Conservation (phyloP, 2,113 vertebrate genomes). For the Balaeniceps rex region DNA sequence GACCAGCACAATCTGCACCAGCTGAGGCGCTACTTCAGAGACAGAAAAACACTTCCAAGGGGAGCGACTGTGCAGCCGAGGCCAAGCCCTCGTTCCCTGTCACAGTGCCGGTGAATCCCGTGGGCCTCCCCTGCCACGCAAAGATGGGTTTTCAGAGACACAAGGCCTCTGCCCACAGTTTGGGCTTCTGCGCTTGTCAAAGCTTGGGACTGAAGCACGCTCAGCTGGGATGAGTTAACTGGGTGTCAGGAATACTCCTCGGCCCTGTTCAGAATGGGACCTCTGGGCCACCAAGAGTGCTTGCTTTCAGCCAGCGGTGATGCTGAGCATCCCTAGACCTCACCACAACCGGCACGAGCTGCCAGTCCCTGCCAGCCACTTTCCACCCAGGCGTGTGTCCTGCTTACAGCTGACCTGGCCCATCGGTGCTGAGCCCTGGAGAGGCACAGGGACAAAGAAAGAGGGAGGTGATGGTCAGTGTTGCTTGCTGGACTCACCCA, state of each 20-base stretch:
- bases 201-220: neutral
- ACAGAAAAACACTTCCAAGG: neutral
- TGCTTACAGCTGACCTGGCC: neutral
- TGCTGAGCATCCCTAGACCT: neutral
- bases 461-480: neutral
- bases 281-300: neutral
- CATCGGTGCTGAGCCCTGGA: neutral
- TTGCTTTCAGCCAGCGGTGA: neutral
- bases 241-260: neutral
- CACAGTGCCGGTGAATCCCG: neutral
- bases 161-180: neutral
- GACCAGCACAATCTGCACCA: neutral
- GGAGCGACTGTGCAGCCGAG: neutral
- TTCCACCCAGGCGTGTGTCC: neutral
- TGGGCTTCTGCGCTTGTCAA: neutral
- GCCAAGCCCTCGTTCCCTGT: neutral
- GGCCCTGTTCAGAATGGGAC: neutral
- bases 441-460: rapidly evolving
- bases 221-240: neutral
- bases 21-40: neutral
- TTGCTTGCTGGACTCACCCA: neutral
- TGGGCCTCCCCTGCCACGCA: neutral
- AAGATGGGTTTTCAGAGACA: neutral
- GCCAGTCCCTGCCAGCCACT: rapidly evolving
- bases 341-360: neutral